These are phyloP conservation scores for Catharus bicknelli DNA, from an alignment of 2,113 vertebrate species.

Conservation along the genomic window DNA sequence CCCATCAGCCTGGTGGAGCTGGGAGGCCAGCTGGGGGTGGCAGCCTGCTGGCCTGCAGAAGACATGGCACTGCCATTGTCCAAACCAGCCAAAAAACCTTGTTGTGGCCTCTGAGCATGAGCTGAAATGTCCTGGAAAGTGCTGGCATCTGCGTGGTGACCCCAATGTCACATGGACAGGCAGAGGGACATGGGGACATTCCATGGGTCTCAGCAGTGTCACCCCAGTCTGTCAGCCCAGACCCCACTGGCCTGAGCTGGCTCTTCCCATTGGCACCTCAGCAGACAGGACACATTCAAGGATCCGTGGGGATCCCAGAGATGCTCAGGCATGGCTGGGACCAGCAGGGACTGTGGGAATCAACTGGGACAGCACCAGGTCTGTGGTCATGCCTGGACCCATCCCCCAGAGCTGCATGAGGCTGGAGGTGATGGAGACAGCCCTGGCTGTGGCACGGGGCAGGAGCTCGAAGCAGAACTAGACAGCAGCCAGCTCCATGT, in stretches of 20 bases:
- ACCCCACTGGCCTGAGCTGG: not conserved
- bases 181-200: not conserved
- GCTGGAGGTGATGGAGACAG: not conserved
- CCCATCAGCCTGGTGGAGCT: accelerated
- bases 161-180: accelerated
- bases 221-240: not conserved
- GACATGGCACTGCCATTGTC: accelerated
- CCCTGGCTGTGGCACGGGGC: not conserved
- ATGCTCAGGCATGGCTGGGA: not conserved
- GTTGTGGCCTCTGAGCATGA: accelerated
- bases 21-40: not conserved
- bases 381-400: accelerated
- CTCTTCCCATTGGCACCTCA: not conserved
- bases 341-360: too few species aligned
- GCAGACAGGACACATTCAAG: not conserved
- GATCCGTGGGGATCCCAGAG: not conserved
- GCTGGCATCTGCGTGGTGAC: accelerated
- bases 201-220: not conserved
- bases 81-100: accelerated
- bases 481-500: not conserved
- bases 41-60: not conserved
- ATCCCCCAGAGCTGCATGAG: accelerated
- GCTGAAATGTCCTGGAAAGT: accelerated
- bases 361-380: not conserved
- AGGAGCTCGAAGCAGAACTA: not conserved